Evolutionary conservation across 2,888 invertebrate genomes (phyloP).

Genomic region (Nephrotoma flavescens): DNA sequence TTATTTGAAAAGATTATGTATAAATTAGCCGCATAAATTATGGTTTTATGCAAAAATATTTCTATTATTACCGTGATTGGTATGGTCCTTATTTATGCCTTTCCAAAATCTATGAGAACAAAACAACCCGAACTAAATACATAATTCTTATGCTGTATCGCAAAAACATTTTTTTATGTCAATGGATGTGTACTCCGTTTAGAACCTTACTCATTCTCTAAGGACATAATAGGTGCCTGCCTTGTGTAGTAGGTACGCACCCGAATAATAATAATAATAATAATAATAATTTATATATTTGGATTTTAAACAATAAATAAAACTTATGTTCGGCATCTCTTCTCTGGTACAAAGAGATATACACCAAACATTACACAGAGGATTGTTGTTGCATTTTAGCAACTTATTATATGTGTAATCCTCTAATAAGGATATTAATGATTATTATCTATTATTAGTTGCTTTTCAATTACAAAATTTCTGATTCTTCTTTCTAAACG

Average conservation of each 20-base stretch:
- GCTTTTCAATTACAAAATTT: not conserved
- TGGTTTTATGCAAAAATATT: not conserved
- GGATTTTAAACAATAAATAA: not conserved
- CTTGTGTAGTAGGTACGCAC: not conserved
- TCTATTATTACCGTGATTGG: not conserved
- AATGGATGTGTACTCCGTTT: not conserved
- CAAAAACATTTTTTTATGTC: not conserved
- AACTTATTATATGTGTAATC: constrained; percentile 12
- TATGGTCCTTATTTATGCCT: not conserved
- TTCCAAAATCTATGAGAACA: not conserved
- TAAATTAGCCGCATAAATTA: not conserved
- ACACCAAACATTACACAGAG: not conserved
- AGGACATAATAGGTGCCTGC: not conserved
- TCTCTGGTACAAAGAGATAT: not conserved
- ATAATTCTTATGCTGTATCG: not conserved
- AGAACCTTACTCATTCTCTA: not conserved
- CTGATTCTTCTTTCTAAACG: not conserved
- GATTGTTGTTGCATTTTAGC: not conserved
- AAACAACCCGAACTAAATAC: not conserved
- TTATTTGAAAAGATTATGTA: not conserved
- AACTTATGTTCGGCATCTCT: not conserved
- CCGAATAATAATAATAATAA: not conserved
- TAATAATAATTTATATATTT: not conserved
- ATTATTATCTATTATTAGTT: not conserved
- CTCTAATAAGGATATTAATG: constrained; percentile 14